A percentile compares a stretch with the other conserved stretches of the same genome.
Conservation (phyloP, 1,140 invertebrate genomes). For the Dreissena polymorpha region DNA sequence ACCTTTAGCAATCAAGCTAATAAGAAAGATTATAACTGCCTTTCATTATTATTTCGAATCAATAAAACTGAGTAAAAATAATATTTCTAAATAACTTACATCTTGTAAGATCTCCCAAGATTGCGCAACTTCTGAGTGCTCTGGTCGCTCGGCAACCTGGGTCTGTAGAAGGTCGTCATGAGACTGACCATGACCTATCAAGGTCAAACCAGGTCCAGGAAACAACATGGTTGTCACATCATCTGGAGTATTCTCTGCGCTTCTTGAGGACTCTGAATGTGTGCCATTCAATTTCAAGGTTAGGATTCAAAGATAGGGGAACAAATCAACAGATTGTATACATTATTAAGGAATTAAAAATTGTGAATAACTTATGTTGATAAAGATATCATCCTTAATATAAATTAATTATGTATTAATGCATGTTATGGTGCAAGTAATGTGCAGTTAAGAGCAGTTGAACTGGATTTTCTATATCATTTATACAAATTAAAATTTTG, state of each 20-base stretch:
- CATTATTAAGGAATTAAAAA: not conserved
- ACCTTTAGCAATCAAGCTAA: no score
- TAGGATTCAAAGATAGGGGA: not conserved
- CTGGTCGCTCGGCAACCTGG: slow-evolving; percentile 59
- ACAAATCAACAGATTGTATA: not conserved
- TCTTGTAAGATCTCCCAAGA: slow-evolving; percentile 73
- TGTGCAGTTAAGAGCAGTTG: no score
- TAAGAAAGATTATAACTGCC: no score
- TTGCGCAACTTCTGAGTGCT: slow-evolving; percentile 65
- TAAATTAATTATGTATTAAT: no score
- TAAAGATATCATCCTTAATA: no score
- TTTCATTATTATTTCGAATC: no score
- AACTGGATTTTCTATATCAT: no score
- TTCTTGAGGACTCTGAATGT: not conserved
- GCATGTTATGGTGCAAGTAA: no score
- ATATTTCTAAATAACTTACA: slow-evolving; percentile 50
- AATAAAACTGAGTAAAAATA: no score
- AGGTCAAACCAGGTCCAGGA: not conserved
- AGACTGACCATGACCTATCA: not conserved
- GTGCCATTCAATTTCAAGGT: not conserved
- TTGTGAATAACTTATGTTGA: not conserved
- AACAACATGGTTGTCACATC: not conserved
- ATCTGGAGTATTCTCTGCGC: slow-evolving; percentile 33
- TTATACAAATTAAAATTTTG: no score
- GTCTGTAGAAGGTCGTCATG: slow-evolving; percentile 37